Base-by-base conservation (phyloP, 2,888 invertebrate genomes). In the Drosophila barbarae region DNA sequence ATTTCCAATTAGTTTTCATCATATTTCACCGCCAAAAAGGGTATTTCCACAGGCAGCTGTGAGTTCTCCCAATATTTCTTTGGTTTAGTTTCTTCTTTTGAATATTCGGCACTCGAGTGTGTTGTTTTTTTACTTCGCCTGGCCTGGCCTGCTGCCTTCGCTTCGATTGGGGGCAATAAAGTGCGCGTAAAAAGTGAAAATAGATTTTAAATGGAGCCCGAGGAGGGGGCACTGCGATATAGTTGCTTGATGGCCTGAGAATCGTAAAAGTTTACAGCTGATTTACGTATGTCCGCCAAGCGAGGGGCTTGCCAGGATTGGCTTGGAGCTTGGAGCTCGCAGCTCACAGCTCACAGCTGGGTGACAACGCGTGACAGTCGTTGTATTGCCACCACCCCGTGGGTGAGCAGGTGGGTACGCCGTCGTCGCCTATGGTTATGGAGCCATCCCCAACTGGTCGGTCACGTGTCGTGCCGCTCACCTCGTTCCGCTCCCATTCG, bases 301-400 rank as follows among this genome's bases (percentile, higher is more conserved):
- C 1, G 18, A 21, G 18, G 49, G 49, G 64, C 53, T 50, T 50
- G 52, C 21, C 49, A n/a, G 36, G 35, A 18, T 42, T 42, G 13
- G 13, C 12, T 1, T 18, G 18, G 18, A 18, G 18, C 38, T 21
- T 3, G 8, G 7, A 32, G 15, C 39, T 35, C 28, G 9, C 9
- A 18, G 18, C 7, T 30, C 5, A 12, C 9, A 18, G 18, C 7
- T 30, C 5, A 12, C 8, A 5, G 18, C 23, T 32, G 18, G 32
- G 84, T 77, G 84, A 76, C 84, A 84, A 73, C 60, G 76, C 69
- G 79, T 69, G 79, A 41, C 82, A 76, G 74, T 81, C 72, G 67
- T 75, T 65, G 35, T 8, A 3, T n/a, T 34, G 34, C 63, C 65
- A 15, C 26, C 41, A n/a, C n/a, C 26, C 42, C 26, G 13, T 30